Conservation (phyloP, 1,140 invertebrate genomes). For the Bombus waltoni region DNA sequence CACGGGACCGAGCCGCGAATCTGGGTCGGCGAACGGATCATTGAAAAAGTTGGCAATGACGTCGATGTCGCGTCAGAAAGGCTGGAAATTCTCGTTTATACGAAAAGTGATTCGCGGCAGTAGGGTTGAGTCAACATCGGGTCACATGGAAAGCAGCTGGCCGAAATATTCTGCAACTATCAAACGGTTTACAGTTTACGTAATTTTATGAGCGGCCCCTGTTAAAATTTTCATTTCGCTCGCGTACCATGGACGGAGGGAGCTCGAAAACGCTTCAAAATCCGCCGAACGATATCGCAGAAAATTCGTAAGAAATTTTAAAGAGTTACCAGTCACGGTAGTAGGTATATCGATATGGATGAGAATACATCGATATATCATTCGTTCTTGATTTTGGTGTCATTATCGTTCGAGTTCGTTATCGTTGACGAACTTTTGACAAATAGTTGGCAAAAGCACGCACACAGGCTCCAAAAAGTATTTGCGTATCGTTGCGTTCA, state of each 20-base stretch:
- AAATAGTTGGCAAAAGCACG: no score
- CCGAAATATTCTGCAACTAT: slow-evolving; percentile 36
- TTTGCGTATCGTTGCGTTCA: no score
- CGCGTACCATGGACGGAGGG: not conserved
- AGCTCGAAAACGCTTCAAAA: slow-evolving; percentile 5
- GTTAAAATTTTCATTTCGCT: not conserved
- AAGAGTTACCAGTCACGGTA: not conserved
- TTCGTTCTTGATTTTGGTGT: not conserved
- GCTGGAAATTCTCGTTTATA: slow-evolving; percentile 35
- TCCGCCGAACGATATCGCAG: not conserved
- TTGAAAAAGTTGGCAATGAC: slow-evolving; percentile 42
- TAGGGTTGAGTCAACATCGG: not conserved
- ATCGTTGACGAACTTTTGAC: no score
- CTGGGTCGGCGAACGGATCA: slow-evolving; percentile 31
- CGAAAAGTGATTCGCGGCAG: slow-evolving; percentile 1
- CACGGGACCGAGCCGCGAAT: not conserved
- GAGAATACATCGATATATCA: not conserved
- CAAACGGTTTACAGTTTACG: slow-evolving; percentile 7
- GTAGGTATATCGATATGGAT: not conserved
- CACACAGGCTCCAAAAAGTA: no score
- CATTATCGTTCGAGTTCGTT: not conserved
- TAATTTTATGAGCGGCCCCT: not conserved
- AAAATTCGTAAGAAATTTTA: slow-evolving; percentile 6
- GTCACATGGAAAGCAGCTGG: not conserved
- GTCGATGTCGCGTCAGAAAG: slow-evolving; percentile 15